Percentiles rank a stretch among this genome's conserved stretches.
These are phyloP conservation scores for Melipona bicolor DNA, from an alignment of 2,888 invertebrate species.

Conservation along the genomic window DNA sequence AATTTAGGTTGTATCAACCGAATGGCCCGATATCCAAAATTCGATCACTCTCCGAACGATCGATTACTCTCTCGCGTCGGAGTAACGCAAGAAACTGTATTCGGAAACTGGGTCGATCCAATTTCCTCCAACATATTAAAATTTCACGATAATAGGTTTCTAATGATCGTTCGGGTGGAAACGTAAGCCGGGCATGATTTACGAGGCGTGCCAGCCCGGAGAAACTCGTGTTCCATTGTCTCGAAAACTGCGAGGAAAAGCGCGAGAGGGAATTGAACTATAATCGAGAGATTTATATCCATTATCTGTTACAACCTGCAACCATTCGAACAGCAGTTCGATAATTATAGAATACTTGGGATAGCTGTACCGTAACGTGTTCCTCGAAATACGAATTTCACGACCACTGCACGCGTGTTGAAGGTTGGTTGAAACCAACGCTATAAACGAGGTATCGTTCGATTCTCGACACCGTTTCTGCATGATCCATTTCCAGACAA, in stretches of 20 bases:
- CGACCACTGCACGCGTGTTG: not conserved
- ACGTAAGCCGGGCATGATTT: constrained; percentile 11
- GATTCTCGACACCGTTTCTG: constrained; percentile 14
- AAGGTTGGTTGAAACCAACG: not conserved
- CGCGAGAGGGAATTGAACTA: constrained; percentile 3
- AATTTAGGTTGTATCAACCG: too few relatives aligned
- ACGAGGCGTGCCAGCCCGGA: constrained; percentile 3
- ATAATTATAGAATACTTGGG: not conserved
- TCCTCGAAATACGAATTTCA: not conserved
- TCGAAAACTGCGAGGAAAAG: not conserved
- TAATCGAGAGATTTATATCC: not conserved
- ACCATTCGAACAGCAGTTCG: not conserved
- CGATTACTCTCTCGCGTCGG: not conserved
- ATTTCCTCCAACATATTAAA: not conserved
- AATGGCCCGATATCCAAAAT: too few relatives aligned
- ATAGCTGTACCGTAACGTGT: not conserved
- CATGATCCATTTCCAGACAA: constrained; percentile 23
- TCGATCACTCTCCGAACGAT: not conserved
- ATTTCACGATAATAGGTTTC: constrained; percentile 1
- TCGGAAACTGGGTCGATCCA: constrained; percentile 12
- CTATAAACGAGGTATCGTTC: constrained; percentile 13
- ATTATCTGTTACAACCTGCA: not conserved
- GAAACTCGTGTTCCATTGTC: constrained; percentile 16
- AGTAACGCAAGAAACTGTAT: not conserved
- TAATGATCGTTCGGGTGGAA: constrained; percentile 7